Percentiles rank a stretch among this genome's conserved stretches.
These are phyloP conservation scores for Eudorcas thomsonii DNA, from an alignment of 2,113 vertebrate genomes.

Conservation along the genomic window DNA sequence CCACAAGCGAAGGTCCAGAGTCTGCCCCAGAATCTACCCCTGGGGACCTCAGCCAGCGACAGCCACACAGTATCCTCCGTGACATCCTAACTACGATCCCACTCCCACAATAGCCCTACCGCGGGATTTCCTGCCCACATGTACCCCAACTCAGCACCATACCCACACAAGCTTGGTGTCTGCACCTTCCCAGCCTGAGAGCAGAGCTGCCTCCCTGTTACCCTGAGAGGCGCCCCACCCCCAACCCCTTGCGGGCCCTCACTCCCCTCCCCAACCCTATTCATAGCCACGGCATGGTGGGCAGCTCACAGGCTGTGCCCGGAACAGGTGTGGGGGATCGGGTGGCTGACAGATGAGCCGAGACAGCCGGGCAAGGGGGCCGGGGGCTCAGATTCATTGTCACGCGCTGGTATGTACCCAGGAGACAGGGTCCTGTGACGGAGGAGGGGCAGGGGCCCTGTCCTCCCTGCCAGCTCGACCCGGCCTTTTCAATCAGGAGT, in stretches of 20 bases:
- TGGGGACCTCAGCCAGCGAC: not conserved
- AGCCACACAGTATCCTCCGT: no score
- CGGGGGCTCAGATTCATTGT: slow-evolving; percentile 74
- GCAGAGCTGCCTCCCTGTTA: not conserved
- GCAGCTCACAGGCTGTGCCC: slow-evolving; percentile 79
- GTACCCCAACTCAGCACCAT: not conserved
- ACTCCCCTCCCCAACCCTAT: slow-evolving; percentile 76
- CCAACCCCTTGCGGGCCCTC: slow-evolving; percentile 40
- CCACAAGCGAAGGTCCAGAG: not conserved
- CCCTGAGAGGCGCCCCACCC: not conserved
- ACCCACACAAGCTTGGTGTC: not conserved
- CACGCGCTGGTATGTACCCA: slow-evolving; percentile 69
- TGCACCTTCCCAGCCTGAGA: not conserved
- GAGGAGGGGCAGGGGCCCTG: not conserved
- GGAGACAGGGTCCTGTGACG: slow-evolving; percentile 42
- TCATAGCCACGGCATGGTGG: slow-evolving; percentile 83
- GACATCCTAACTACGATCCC: not conserved
- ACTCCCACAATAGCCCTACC: no score
- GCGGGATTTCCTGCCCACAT: not conserved
- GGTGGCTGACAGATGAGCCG: slow-evolving; percentile 88
- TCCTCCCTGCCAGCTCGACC: not conserved
- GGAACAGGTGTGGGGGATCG: slow-evolving; percentile 89
- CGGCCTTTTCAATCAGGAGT: not conserved
- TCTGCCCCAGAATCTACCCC: not conserved
- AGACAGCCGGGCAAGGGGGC: slow-evolving; percentile 66